Evolutionary conservation across 30 jellyfish, hydroid and myxozoan genomes (phyloP).

Genomic region (Aurelia sp.): DNA sequence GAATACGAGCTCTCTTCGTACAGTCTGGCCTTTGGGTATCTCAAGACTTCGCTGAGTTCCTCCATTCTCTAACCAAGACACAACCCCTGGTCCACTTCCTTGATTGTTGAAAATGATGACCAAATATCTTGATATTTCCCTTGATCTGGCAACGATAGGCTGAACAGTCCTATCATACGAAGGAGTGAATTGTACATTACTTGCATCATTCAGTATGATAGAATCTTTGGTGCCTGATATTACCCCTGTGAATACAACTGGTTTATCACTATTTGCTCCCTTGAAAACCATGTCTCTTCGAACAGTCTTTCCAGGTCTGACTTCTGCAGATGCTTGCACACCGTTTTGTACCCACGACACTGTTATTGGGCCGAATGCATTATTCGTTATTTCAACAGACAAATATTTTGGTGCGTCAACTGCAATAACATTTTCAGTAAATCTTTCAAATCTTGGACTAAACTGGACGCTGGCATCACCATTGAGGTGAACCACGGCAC

Average conservation of each 20-base stretch:
- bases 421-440: not conserved
- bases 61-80: conserved; percentile 40
- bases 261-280: conserved; percentile 17
- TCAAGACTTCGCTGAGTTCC: not conserved
- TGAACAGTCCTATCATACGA: conserved; percentile 3
- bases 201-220: not conserved
- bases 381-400: conserved; percentile 15
- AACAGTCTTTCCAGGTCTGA: not conserved
- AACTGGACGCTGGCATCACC: conserved; percentile 3
- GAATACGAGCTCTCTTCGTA: conserved; percentile 2
- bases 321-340: not conserved
- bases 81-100: not conserved
- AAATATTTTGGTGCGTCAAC: not conserved
- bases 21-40: conserved; percentile 17
- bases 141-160: not conserved
- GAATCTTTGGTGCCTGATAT: not conserved
- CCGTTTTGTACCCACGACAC: conserved; percentile 3
- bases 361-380: not conserved
- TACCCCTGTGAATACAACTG: not conserved
- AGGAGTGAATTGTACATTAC: not conserved
- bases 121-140: not conserved
- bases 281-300: not conserved
- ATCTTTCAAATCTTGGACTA: not conserved
- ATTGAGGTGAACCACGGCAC: not conserved
- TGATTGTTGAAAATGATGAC: not conserved